Conservation (phyloP, 2,888 invertebrate species). For the Syrista parreyssii region DNA sequence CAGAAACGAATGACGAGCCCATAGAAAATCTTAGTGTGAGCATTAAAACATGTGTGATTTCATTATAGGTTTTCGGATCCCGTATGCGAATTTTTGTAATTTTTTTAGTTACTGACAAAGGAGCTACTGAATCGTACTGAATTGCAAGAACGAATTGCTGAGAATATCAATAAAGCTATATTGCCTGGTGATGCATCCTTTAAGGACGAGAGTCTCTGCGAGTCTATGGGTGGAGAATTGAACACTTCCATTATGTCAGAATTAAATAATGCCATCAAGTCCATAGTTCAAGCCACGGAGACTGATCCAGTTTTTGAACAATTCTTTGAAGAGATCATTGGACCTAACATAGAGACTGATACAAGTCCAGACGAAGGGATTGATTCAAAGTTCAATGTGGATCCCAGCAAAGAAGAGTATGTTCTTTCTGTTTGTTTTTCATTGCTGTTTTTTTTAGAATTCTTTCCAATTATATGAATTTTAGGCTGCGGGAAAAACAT, state of each 20-base stretch:
- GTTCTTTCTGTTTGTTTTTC: neutral
- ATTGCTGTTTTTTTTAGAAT: neutral
- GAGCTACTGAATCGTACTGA: conserved; percentile 68
- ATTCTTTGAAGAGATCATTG: conserved; percentile 67
- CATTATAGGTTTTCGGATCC: neutral
- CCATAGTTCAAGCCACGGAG: conserved; percentile 68
- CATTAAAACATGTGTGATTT: conserved; percentile 5
- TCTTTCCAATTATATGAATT: too few species aligned
- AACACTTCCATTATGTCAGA: conserved; percentile 61
- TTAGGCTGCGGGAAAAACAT: neutral
- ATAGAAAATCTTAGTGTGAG: conserved; percentile 61
- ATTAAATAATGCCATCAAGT: conserved; percentile 66
- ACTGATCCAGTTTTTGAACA: conserved; percentile 68
- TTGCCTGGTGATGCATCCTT: conserved; percentile 47
- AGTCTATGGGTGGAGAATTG: conserved; percentile 41
- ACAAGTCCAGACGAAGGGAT: conserved; percentile 54
- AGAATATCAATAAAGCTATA: conserved; percentile 68
- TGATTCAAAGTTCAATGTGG: conserved; percentile 25
- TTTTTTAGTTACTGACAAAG: conserved; percentile 63
- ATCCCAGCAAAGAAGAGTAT: conserved; percentile 4
- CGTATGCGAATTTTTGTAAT: neutral
- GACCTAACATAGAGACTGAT: conserved; percentile 48
- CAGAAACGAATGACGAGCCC: conserved; percentile 51
- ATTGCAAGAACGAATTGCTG: conserved; percentile 69
- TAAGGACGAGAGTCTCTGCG: conserved; percentile 43